These are phyloP conservation scores for Protobothrops flavoviridis DNA, from an alignment of 2,113 vertebrate species.

Conservation along the genomic window DNA sequence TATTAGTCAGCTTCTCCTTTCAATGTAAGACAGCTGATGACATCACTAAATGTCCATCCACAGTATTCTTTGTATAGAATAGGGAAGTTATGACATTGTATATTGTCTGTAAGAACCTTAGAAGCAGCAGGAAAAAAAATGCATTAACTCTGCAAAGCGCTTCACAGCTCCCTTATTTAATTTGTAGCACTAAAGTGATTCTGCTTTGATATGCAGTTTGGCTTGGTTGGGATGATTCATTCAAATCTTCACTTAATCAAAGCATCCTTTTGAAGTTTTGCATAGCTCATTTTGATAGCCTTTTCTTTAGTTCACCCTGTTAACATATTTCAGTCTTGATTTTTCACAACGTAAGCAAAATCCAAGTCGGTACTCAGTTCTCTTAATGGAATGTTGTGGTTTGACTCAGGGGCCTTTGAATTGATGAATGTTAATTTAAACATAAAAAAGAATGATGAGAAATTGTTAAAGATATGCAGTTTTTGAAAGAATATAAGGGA, in stretches of 20 bases:
- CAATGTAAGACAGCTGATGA: neutral
- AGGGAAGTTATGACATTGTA: neutral
- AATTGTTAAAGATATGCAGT: neutral
- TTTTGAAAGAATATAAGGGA: neutral
- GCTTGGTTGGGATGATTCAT: neutral
- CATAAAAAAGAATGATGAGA: neutral
- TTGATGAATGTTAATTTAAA: neutral
- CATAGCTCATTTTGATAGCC: neutral
- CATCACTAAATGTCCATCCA: neutral
- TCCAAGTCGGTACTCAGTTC: neutral
- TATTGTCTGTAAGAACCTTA: neutral
- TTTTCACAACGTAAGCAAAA: neutral
- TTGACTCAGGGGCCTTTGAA: neutral
- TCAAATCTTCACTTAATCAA: neutral
- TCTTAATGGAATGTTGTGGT: neutral
- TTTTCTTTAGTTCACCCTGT: neutral
- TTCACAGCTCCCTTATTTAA: neutral
- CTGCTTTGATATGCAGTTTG: neutral
- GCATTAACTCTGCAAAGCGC: neutral
- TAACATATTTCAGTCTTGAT: neutral
- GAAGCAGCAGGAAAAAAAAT: neutral
- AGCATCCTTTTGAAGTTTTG: neutral
- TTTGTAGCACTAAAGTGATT: neutral
- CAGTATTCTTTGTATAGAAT: neutral
- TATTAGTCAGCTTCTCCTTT: neutral